These are phyloP conservation scores for Gracilinanus agilis DNA, from an alignment of 2,113 vertebrate genomes.

Conservation along the genomic window DNA sequence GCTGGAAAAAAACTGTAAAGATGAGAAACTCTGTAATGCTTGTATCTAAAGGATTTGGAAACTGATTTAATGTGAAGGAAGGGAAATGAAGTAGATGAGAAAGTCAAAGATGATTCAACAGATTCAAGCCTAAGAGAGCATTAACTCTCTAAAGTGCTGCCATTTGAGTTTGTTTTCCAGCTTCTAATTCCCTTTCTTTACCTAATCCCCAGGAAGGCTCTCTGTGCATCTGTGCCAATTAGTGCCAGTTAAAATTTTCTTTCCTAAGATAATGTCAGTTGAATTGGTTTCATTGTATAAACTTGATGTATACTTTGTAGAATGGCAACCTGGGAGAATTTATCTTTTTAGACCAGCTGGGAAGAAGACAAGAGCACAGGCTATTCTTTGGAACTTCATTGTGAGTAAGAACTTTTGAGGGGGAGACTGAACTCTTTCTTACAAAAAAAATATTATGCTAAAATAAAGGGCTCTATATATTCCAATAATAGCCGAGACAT, in stretches of 20 bases:
- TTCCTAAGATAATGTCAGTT: constrained; percentile 5
- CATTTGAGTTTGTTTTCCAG: neutral
- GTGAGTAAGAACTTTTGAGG: neutral
- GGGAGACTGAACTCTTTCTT: constrained; percentile 35
- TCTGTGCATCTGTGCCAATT: constrained; percentile 10
- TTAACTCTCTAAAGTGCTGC: neutral
- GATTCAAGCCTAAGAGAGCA: neutral
- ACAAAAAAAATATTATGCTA: constrained; percentile 50
- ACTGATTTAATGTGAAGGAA: neutral
- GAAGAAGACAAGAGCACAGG: neutral
- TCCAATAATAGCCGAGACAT: constrained; percentile 54
- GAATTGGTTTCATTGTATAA: constrained; percentile 29
- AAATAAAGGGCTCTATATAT: constrained; percentile 62
- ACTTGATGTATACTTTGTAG: neutral
- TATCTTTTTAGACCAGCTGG: constrained; percentile 47
- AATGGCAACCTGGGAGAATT: constrained; percentile 15
- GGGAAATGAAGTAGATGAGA: neutral
- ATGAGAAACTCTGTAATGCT: neutral
- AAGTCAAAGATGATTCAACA: neutral
- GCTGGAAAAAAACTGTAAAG: neutral
- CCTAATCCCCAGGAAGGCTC: neutral
- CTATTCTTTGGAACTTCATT: neutral
- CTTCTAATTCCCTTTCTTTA: neutral
- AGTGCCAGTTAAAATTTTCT: constrained; percentile 17
- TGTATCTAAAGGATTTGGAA: neutral